Evolutionary conservation across 1,140 invertebrate species (phyloP), one percentile per base, ranked within the genome.

Genomic region (Bombus cullumanus): DNA sequence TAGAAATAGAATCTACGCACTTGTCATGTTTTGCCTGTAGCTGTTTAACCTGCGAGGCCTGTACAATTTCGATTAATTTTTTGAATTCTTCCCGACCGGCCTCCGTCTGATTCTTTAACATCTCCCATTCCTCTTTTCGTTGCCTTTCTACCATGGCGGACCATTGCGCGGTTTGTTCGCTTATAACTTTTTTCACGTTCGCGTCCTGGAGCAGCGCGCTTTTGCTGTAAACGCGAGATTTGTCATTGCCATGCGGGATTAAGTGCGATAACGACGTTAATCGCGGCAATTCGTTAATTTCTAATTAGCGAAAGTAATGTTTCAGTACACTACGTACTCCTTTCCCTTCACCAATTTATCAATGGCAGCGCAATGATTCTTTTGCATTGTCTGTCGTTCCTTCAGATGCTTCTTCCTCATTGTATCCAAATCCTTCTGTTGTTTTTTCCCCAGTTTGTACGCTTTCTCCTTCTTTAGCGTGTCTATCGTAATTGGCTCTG

Each of bases 341-440:
- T 98, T 98, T 82, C 98, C 98, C 94, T 98, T 99, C 81, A 98
- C 97, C 86, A 99, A 95, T 94, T 99, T 99, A 93, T 99, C 99
- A 62, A 99, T 97, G 53, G 98, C 97, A 4, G 97, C 95, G 94
- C 98, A 98, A 93, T 99, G 99, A 74, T 97, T 97, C 94, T 99
- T 99, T 94, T 99, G 99, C 94, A 99, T 97, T 2, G 97, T 95
- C 89, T 97, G 96, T 91, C 98, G 97, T 94, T 99, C 99, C 94
- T 99, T 99, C 83, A 97, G 96, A 91, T 99, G 99, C 81, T 98
- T 97, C 92, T 99, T 99, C 91, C 97, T 97, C 95, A 99, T 96
- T 9, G 97, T 96, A 84, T 99, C 99, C 76, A 99, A 92, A 89
- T 99, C 99, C 92, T 99, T 99, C 93, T 98, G 97, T 90, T 99